Evolutionary conservation across 2,113 vertebrate genomes (phyloP).

Genomic region (Pedetes capensis): DNA sequence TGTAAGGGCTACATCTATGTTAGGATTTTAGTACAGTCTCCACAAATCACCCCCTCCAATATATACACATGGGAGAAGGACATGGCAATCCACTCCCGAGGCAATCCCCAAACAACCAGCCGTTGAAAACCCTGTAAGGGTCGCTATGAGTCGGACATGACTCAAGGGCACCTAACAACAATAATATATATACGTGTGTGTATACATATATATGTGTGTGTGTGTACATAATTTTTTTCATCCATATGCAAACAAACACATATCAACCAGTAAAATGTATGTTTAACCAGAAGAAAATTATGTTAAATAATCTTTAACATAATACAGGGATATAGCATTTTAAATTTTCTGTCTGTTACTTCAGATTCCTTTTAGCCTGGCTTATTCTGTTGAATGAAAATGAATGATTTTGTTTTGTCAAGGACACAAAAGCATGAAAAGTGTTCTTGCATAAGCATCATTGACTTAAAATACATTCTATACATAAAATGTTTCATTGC

Average conservation of each 20-base stretch:
- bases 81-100: no score
- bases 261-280: conserved; percentile 14
- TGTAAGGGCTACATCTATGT: conserved; percentile 78
- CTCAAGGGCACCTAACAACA: no score
- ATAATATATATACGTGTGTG: neutral
- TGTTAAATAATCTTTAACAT: conserved; percentile 46
- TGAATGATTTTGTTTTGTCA: conserved; percentile 51
- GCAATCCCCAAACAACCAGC: no score
- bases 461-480: conserved; percentile 62
- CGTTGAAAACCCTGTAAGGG: no score
- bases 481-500: conserved; percentile 33
- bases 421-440: conserved; percentile 49
- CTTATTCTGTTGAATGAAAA: conserved; percentile 47
- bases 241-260: no score
- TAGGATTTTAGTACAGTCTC: conserved; percentile 51
- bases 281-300: conserved; percentile 51
- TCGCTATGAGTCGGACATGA: no score
- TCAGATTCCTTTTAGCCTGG: conserved; percentile 8
- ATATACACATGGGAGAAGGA: no score
- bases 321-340: conserved; percentile 41
- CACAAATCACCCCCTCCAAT: no score
- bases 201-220: neutral
- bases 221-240: no score
- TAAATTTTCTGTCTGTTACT: conserved; percentile 19
- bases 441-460: conserved; percentile 58